Evolutionary conservation across 2,113 vertebrate species (phyloP), one percentile per base, ranked within the genome.

Genomic region (Lophius piscatorius): DNA sequence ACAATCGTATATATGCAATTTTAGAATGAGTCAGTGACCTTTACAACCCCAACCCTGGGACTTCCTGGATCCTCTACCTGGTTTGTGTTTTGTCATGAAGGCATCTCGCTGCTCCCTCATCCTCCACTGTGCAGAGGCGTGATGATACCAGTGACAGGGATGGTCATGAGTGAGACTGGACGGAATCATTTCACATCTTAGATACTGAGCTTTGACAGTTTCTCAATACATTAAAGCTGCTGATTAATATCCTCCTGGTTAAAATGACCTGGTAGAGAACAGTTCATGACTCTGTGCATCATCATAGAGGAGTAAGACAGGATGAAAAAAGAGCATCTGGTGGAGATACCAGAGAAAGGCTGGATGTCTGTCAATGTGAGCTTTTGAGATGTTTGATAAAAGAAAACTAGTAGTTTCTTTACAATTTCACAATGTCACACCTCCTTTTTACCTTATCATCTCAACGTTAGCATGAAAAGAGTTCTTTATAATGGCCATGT

Each of bases 101-200:
- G 57, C 28, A 49, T 14, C 1, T 44, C 22, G 6, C 28, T 0
- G 2, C 41, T 58, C 31, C 58, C 34, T 56, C 11, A 10, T 6
- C 21, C 41, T 42, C 28, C 26, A 23, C 26, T 4, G 7, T 47
- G 28, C 10, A 33, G 47, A 48, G 6, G 29, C 31, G 28, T 26
- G 21, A 56, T 35, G 36, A 26, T n/a, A 65, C 31, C 42, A 68
- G 35, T 40, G 46, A 66, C 17, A 47, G 33, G 22, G 44, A 18
- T 48, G 35, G 40, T 23, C 61, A 60, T 39, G 63, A 85, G 33
- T 50, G 69, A 76, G 24, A 44, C 60, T 76, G 76, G 44, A 46
- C 58, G 17, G 7, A 50, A 29, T 76, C 46, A 42, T 62, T 66
- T 45, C 23, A 11, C 39, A 50, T 71, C 18, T 49, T 4, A 42